Percentiles rank a stretch among this genome's conserved stretches.
phyloP scores from a whole-genome alignment of 1,140 invertebrate genomes.

The Drosophila albomicans region DNA sequence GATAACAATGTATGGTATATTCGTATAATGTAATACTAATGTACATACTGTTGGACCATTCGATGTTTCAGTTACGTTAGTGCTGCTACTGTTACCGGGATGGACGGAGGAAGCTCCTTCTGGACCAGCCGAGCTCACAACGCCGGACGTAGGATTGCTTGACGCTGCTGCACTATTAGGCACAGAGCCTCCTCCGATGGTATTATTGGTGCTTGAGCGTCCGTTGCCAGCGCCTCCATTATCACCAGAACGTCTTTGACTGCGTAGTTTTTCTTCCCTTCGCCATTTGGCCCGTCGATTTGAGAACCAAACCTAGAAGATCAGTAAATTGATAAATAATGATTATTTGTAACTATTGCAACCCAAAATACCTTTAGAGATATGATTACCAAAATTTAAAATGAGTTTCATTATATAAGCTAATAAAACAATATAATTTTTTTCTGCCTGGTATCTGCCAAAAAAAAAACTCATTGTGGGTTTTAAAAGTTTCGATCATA shows the following conservation, averaged over 20 bases:
- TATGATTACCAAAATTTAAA: too few relatives aligned
- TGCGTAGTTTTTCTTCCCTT: slow-evolving; percentile 98
- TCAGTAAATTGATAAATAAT: background rate
- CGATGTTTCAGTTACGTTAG: slow-evolving; percentile 55
- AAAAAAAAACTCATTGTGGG: background rate
- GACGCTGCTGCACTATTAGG: slow-evolving; percentile 41
- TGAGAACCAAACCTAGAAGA: slow-evolving; percentile 97
- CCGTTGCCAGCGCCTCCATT: slow-evolving; percentile 48
- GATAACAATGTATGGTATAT: background rate
- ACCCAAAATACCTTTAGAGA: background rate
- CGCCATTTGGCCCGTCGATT: slow-evolving; percentile 99
- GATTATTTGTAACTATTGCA: background rate
- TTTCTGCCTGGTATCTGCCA: background rate
- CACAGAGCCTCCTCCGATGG: slow-evolving; percentile 25
- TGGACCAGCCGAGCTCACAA: slow-evolving; percentile 46
- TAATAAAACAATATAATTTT: too few relatives aligned
- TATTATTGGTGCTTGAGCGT: slow-evolving; percentile 62
- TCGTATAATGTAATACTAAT: background rate
- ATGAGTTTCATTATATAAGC: too few relatives aligned
- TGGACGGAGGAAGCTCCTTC: slow-evolving; percentile 39
- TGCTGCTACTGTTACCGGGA: slow-evolving; percentile 36
- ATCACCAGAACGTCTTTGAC: slow-evolving; percentile 91
- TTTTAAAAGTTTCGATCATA: too few relatives aligned
- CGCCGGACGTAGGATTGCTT: slow-evolving; percentile 51
- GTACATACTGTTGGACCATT: slow-evolving; percentile 64